Evolutionary conservation across 1,140 invertebrate species (phyloP), one percentile per base, ranked within the genome.

Genomic region (Phocides pigmalion): DNA sequence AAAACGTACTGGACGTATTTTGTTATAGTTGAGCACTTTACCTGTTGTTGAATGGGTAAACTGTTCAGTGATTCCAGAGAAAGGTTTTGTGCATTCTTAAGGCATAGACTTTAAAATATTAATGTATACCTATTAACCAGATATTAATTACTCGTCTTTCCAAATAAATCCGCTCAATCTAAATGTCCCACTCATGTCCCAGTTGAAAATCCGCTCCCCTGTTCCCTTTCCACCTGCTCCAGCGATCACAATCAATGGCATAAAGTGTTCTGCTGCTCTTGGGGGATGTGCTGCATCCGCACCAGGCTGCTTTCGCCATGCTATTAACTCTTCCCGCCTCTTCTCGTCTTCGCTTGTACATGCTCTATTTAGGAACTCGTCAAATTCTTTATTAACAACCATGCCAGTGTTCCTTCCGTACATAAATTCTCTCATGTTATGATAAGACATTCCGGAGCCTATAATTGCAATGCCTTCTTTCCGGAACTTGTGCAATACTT

Each of bases 371-470:
- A 90, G 62, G 62, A 72, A 89, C 8, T 84, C 73, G 69, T 91
- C 89, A 79, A 91, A 91, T 3, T 84, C 82, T 16, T 72, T 64
- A 64, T 91, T 91, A 0, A 90, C 71, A 22, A 90, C 82, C 3
- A 37, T 39, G 0, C 68, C 66, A 6, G 47, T 17, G 41, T 74
- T 32, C 16, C 79, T 49, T 4, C 70, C 62, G 0, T 63, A 71
- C 70, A 70, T 84, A 53, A 91, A 91, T 53, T 86, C 87, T 58
- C 85, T 73, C 89, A 91, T 90, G 35, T 91, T 90, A 15, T 91
- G 89, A 41, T 88, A 91, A 0, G 87, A 89, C 89, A 91, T 91
- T 8, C 89, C 89, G 0, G 89, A 91, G 0, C 87, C 89, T 2
- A 91, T 51, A 4, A 91, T 70, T 0, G 85, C 89, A 22, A 91